Conservation (phyloP, 2,797 vertebrate species). For the Linurgus olivaceus region DNA sequence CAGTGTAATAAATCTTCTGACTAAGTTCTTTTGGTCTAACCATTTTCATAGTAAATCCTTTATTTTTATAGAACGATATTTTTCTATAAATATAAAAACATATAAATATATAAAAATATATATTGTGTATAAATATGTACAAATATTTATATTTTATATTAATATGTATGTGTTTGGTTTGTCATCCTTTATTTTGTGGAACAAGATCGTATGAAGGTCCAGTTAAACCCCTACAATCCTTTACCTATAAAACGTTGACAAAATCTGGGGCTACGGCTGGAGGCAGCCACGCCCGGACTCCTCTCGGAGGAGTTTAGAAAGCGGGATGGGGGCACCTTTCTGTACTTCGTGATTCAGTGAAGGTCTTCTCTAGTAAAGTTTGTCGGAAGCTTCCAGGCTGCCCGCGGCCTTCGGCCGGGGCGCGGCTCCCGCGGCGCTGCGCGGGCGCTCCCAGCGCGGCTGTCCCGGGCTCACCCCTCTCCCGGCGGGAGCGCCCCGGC, state of each 20-base stretch:
- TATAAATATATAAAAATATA: background rate
- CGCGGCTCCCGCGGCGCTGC: accelerated
- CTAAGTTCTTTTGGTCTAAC: background rate
- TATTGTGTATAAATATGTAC: background rate
- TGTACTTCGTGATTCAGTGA: background rate
- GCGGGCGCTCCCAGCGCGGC: background rate
- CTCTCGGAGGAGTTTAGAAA: background rate
- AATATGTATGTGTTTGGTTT: background rate
- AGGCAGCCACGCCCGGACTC: background rate
- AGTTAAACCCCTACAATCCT: background rate
- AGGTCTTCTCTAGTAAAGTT: background rate
- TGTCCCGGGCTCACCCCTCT: background rate
- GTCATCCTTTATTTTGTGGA: background rate
- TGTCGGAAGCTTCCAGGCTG: background rate
- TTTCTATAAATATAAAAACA: background rate
- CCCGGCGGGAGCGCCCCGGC: accelerated
- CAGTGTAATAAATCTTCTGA: background rate
- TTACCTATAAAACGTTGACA: accelerated
- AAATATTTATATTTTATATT: background rate
- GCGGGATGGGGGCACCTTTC: accelerated
- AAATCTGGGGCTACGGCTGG: accelerated
- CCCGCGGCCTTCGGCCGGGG: background rate
- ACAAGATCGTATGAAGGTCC: background rate
- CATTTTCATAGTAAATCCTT: background rate
- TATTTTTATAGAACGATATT: background rate